These are phyloP conservation scores for Diadromus collaris DNA, from an alignment of 2,888 invertebrate genomes.

Conservation along the genomic window DNA sequence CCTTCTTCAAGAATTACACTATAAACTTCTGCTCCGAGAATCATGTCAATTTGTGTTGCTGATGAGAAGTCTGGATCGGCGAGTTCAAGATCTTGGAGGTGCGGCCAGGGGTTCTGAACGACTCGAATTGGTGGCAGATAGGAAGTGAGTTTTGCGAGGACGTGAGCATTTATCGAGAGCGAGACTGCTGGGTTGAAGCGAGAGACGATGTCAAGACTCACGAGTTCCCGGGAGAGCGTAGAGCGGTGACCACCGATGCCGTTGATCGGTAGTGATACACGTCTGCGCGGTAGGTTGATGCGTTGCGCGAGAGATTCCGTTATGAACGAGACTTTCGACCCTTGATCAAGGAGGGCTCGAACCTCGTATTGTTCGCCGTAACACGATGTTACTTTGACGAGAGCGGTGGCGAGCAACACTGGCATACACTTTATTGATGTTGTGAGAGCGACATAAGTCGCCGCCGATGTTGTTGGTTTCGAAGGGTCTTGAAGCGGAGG, in stretches of 20 bases:
- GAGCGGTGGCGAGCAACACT: conserved; percentile 28
- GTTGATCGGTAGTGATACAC: conserved; percentile 30
- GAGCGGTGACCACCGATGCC: conserved; percentile 41
- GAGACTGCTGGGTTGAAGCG: too few species aligned
- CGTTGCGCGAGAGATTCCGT: conserved; percentile 38
- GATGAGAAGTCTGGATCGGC: conserved; percentile 39
- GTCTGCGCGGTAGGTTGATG: conserved; percentile 21
- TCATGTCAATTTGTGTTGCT: conserved; percentile 43
- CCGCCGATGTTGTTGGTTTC: not conserved
- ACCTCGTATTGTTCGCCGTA: conserved; percentile 18
- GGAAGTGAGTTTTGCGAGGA: conserved; percentile 38
- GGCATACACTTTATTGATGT: not conserved
- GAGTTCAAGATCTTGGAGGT: conserved; percentile 31
- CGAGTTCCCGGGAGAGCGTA: conserved; percentile 29
- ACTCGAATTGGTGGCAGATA: conserved; percentile 43
- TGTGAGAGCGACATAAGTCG: conserved; percentile 24
- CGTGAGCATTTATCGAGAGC: too few species aligned
- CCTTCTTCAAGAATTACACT: conserved; percentile 36
- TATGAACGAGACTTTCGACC: conserved; percentile 32
- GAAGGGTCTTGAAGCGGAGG: conserved; percentile 4
- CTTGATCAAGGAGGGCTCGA: conserved; percentile 27
- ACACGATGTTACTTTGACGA: conserved; percentile 11
- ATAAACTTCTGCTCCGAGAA: conserved; percentile 53
- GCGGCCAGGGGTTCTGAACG: conserved; percentile 37
- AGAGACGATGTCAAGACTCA: too few species aligned